Conservation (phyloP, 1,140 invertebrate genomes). For the Ceratina australensis region DNA sequence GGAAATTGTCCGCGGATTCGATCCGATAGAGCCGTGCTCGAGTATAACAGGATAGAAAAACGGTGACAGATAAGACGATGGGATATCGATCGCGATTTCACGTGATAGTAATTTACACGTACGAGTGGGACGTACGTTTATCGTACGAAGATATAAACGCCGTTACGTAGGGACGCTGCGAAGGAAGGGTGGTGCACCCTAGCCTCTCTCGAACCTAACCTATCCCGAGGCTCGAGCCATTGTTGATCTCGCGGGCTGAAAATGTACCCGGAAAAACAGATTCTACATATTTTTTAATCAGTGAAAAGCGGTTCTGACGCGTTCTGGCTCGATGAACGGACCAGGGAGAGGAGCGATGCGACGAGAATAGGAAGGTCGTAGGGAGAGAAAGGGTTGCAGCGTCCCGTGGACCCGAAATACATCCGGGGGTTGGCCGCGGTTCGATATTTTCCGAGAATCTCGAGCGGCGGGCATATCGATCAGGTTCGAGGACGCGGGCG, state of each 20-base stretch:
- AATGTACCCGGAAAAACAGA: neutral
- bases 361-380: too few species aligned
- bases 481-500: constrained; percentile 23
- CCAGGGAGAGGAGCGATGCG: too few species aligned
- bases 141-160: neutral
- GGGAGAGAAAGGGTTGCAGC: neutral
- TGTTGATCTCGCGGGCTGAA: neutral
- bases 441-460: constrained; percentile 6
- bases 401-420: neutral
- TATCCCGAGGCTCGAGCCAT: neutral
- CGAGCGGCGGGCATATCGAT: constrained; percentile 27
- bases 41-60: neutral
- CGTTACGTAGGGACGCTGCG: neutral
- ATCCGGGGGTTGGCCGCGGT: neutral
- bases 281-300: too few species aligned
- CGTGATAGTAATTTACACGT: neutral
- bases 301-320: neutral
- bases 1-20: neutral
- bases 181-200: neutral
- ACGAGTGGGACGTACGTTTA: neutral
- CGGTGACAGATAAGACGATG: neutral
- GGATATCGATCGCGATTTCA: neutral
- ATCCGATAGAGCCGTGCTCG: neutral
- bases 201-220: constrained; percentile 7
- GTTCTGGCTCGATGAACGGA: neutral